These are phyloP conservation scores for Zaprionus bogoriensis DNA, from an alignment of 2,888 invertebrate species.

Conservation along the genomic window DNA sequence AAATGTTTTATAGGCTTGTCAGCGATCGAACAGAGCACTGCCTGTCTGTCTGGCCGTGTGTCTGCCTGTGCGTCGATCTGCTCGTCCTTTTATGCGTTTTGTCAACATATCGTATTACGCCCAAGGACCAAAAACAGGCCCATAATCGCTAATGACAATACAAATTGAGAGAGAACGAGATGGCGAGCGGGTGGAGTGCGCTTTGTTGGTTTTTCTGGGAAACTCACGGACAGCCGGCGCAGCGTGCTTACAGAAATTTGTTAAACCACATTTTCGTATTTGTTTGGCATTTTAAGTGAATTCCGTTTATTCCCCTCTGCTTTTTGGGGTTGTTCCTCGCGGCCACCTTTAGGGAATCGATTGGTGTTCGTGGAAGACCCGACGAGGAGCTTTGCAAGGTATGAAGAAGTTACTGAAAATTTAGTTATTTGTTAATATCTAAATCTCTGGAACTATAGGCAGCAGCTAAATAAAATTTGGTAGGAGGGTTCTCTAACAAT, in stretches of 20 bases:
- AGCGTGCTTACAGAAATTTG: slow-evolving; percentile 57
- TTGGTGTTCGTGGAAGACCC: slow-evolving; percentile 51
- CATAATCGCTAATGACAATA: slow-evolving; percentile 76
- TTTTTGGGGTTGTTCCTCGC: slow-evolving; percentile 23
- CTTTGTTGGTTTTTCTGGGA: slow-evolving; percentile 66
- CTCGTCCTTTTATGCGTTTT: slow-evolving; percentile 55
- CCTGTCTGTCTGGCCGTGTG: not conserved
- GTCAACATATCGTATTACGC: slow-evolving; percentile 76
- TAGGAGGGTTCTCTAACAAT: not conserved
- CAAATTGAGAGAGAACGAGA: slow-evolving; percentile 51
- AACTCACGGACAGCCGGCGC: slow-evolving; percentile 56
- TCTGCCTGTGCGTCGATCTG: slow-evolving; percentile 6
- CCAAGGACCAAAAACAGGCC: slow-evolving; percentile 28
- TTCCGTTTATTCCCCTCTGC: slow-evolving; percentile 17
- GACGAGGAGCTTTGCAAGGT: not conserved
- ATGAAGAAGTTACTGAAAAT: not conserved
- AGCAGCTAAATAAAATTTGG: not conserved
- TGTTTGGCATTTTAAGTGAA: slow-evolving; percentile 64
- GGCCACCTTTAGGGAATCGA: slow-evolving; percentile 59
- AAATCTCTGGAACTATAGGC: not conserved
- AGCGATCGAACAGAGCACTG: slow-evolving; percentile 40
- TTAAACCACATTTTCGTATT: slow-evolving; percentile 56
- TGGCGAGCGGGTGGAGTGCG: slow-evolving; percentile 4
- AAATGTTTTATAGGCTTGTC: slow-evolving; percentile 74
- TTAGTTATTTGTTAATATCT: not conserved